Percentiles rank a stretch among this genome's conserved stretches.
Evolutionary conservation across 1,140 invertebrate genomes (phyloP).

Genomic region (Drosophila varians): DNA sequence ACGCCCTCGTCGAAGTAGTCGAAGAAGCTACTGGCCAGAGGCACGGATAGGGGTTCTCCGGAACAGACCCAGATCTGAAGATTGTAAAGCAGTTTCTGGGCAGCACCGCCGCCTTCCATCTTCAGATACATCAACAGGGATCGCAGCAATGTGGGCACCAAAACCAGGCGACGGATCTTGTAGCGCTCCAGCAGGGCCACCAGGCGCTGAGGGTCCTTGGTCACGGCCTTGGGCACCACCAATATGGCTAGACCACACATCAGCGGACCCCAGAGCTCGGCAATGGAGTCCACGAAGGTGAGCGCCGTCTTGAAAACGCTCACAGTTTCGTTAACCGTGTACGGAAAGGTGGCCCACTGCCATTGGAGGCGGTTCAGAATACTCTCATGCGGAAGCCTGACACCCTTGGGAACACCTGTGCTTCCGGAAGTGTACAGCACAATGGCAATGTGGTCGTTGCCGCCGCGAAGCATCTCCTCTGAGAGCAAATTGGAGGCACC

Average conservation of each 20-base stretch:
- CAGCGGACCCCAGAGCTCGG: slow-evolving; percentile 93
- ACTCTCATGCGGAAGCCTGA: slow-evolving; percentile 91
- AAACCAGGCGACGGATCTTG: slow-evolving; percentile 90
- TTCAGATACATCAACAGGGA: slow-evolving; percentile 90
- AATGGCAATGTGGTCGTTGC: slow-evolving; percentile 87
- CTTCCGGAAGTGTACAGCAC: slow-evolving; percentile 97
- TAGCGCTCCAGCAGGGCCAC: slow-evolving; percentile 88
- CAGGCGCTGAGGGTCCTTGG: slow-evolving; percentile 90
- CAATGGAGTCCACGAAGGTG: slow-evolving; percentile 94
- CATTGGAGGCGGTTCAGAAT: slow-evolving; percentile 92
- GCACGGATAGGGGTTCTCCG: slow-evolving; percentile 89
- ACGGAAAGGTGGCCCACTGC: slow-evolving; percentile 93
- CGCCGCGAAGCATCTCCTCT: slow-evolving; percentile 65
- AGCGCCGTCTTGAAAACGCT: slow-evolving; percentile 94
- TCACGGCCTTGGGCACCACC: slow-evolving; percentile 88
- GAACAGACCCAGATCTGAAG: slow-evolving; percentile 93
- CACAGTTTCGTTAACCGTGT: slow-evolving; percentile 86
- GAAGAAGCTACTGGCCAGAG: slow-evolving; percentile 90
- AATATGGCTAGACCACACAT: slow-evolving; percentile 88
- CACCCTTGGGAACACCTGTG: slow-evolving; percentile 96
- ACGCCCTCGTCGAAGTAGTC: slow-evolving; percentile 86
- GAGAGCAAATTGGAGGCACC: slow-evolving; percentile 59
- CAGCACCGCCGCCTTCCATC: slow-evolving; percentile 83
- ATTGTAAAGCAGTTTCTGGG: slow-evolving; percentile 84
- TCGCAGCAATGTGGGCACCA: slow-evolving; percentile 92